Evolutionary conservation across 2,888 invertebrate species (phyloP).

Genomic region (Tinea semifulvella): DNA sequence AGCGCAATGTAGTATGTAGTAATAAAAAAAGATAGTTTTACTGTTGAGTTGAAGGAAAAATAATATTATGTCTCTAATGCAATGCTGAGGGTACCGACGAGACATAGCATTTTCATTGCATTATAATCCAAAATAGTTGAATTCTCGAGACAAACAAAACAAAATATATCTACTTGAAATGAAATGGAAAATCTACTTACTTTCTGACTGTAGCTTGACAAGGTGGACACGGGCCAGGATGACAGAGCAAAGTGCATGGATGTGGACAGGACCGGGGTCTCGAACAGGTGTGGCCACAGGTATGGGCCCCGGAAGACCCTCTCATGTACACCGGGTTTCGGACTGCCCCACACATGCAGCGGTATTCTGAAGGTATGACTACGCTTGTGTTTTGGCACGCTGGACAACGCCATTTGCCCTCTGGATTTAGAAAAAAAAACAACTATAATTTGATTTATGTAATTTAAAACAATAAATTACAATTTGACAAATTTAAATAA

Average conservation of each 20-base stretch:
- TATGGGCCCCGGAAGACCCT: slow-evolving; percentile 78
- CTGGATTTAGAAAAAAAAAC: slow-evolving; percentile 30
- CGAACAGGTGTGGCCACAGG: slow-evolving; percentile 90
- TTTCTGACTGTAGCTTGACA: slow-evolving; percentile 80
- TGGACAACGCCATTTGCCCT: slow-evolving; percentile 94
- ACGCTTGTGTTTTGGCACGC: slow-evolving; percentile 88
- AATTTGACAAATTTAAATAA: too few relatives aligned
- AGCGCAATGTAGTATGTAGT: too few relatives aligned
- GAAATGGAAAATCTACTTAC: slow-evolving; percentile 27
- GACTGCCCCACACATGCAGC: slow-evolving; percentile 89
- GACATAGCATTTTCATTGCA: too few relatives aligned
- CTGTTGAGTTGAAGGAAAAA: too few relatives aligned
- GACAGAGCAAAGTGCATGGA: slow-evolving; percentile 84
- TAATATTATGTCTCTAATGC: too few relatives aligned
- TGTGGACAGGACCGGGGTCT: slow-evolving; percentile 67
- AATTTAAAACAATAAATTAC: too few relatives aligned
- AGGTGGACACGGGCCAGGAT: slow-evolving; percentile 94
- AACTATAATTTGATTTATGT: neutral
- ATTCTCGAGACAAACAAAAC: too few relatives aligned
- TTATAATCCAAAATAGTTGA: too few relatives aligned
- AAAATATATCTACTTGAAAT: too few relatives aligned
- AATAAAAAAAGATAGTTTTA: too few relatives aligned
- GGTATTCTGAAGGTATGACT: slow-evolving; percentile 80
- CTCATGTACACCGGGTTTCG: slow-evolving; percentile 80
- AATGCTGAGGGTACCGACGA: too few relatives aligned